These are phyloP conservation scores for Zygogramma bicolorata DNA, from an alignment of 2,888 invertebrate species.

Conservation along the genomic window DNA sequence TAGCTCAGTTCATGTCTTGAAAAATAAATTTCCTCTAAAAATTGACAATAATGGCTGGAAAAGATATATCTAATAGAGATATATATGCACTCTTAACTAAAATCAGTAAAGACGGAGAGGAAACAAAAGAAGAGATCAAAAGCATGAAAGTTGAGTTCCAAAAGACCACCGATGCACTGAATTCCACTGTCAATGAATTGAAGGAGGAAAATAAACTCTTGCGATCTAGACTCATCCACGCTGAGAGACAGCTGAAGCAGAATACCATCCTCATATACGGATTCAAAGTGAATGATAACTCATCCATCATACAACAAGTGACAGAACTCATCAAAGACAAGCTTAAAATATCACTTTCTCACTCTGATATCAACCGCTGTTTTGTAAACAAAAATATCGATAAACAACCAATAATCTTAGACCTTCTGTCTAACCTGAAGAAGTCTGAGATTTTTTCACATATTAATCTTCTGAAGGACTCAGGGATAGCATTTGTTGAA, in stretches of 20 bases:
- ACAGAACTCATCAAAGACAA: not conserved
- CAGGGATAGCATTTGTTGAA: not conserved
- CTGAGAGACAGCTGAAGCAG: not conserved
- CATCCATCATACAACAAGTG: not conserved
- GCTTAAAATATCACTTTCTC: not conserved
- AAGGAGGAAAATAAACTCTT: not conserved
- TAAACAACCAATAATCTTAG: not conserved
- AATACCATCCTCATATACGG: not conserved
- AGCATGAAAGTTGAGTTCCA: too few relatives aligned
- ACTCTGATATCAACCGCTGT: not conserved
- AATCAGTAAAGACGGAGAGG: too few relatives aligned
- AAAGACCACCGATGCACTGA: too few relatives aligned
- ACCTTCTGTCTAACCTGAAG: not conserved
- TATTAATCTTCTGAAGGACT: not conserved
- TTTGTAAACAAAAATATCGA: constrained; percentile 1
- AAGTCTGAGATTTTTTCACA: not conserved
- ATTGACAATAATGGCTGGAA: too few relatives aligned
- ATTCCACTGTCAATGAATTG: not conserved
- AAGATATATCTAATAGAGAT: too few relatives aligned
- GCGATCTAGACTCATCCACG: not conserved
- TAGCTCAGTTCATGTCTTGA: too few relatives aligned
- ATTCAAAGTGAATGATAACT: not conserved
- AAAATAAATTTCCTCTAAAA: too few relatives aligned
- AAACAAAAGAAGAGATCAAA: too few relatives aligned
- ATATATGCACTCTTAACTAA: too few relatives aligned